These are phyloP conservation scores for Yponomeuta evonymella DNA, from an alignment of 2,888 invertebrate species.

Conservation along the genomic window DNA sequence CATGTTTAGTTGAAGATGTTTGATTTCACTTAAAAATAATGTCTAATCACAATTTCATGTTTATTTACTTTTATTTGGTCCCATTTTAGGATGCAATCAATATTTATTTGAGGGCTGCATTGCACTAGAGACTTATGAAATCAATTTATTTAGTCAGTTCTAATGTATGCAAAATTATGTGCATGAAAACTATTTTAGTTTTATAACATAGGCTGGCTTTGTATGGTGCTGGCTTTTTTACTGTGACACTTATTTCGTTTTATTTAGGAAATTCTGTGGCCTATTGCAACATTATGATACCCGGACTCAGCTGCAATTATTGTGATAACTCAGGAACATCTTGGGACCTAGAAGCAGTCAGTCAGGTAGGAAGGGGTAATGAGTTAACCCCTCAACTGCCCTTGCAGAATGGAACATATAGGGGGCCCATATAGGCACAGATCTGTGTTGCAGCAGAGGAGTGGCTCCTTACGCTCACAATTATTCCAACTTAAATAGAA, in stretches of 20 bases:
- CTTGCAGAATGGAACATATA: no score
- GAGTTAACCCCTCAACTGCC: no score
- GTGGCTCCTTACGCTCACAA: no score
- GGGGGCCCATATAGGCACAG: no score
- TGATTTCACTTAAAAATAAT: neutral
- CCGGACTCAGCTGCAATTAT: no score
- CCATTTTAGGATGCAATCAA: neutral
- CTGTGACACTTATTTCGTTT: neutral
- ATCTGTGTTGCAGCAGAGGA: no score
- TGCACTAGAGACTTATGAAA: neutral
- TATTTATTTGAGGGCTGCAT: neutral
- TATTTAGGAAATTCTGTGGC: neutral
- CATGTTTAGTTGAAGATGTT: neutral
- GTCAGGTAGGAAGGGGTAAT: no score
- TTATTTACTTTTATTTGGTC: constrained; percentile 1
- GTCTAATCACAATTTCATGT: neutral
- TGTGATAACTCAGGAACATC: no score
- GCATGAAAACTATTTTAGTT: neutral
- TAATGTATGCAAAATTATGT: neutral
- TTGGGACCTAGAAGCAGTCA: no score
- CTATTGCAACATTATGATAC: no score
- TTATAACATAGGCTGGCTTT: neutral
- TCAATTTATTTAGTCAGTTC: neutral
- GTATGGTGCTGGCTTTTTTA: neutral
- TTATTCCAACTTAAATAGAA: no score